Percentiles rank a stretch among this genome's conserved stretches.
These are phyloP conservation scores for Oncorhynchus kisutch DNA, from an alignment of 2,113 vertebrate genomes.

Conservation along the genomic window DNA sequence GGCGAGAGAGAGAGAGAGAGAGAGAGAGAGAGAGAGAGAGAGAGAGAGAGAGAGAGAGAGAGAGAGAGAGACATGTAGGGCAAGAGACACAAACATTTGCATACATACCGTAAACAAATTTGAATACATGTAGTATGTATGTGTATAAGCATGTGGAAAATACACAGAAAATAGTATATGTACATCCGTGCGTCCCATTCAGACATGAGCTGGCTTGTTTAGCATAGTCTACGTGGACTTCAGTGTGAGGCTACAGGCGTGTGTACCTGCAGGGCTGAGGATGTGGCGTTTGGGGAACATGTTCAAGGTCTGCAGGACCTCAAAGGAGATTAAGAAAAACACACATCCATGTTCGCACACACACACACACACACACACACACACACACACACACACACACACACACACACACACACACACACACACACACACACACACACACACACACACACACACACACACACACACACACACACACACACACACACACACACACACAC, in stretches of 20 bases:
- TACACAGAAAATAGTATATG: not conserved
- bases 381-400: too few species aligned
- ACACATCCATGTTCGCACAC: not conserved
- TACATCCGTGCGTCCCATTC: not conserved
- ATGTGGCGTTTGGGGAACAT: slow-evolving; percentile 54
- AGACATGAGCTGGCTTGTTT: slow-evolving; percentile 41
- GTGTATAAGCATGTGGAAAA: not conserved
- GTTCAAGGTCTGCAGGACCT: slow-evolving; percentile 48
- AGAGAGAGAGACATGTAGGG: not conserved
- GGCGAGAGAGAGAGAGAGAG: not conserved
- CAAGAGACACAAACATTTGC: not conserved
- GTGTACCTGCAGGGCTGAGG: slow-evolving; percentile 20
- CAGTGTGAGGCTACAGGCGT: not conserved
- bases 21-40: not conserved
- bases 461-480: too few species aligned
- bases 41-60: not conserved
- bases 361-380: not conserved
- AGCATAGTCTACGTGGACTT: slow-evolving; percentile 17
- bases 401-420: not conserved
- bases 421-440: slow-evolving; percentile 19
- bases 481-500: not conserved
- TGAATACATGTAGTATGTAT: too few species aligned
- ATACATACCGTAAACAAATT: not conserved
- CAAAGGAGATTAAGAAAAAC: slow-evolving; percentile 43
- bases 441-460: slow-evolving; percentile 18